Evolutionary conservation across 2,888 invertebrate genomes (phyloP), one percentile per base, ranked within the genome.

Genomic region (Crepidodera aurea): DNA sequence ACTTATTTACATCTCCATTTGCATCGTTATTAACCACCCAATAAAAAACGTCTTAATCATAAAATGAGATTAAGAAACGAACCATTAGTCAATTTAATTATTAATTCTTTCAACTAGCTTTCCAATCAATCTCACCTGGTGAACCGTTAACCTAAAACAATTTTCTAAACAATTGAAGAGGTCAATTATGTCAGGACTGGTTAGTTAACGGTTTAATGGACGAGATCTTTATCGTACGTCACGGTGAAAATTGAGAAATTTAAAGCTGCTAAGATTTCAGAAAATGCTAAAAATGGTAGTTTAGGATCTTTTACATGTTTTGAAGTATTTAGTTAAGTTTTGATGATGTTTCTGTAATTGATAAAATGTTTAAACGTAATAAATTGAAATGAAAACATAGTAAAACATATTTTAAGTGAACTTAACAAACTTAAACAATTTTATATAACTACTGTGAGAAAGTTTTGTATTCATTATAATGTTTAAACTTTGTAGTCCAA

Each of bases 161-260:
- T 61, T 61, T 42, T 27, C 12, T 19, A 56, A 54, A 62, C 62
- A 62, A 66, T 60, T 60, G 62, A 60, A 57, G 55, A 61, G 65
- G 67, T 66, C 64, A 67, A n/a, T 70, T 70, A 70, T 69, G 69
- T 70, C 70, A 68, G 56, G 59, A 62, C 62, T 51, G 42, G 69
- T 67, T 69, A 67, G 42, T 37, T 37, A 37, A 37, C 37, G 12
- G 34, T 34, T 34, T 6, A 34, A 25, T n/a, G n/a, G n/a, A 29
- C 6, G 10, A 8, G 29, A 29, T 29, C 6, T 10, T 8, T 29
- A 29, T 29, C 29, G 4, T 2, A n/a, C n/a, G n/a, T n/a, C 2
- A 25, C 25, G 3, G 3, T 25, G 25, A 6, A 4, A 25, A 29
- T 10, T 29, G 29, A 29, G 10, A 29, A 29, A 29, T 2, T 5